A percentile compares a stretch with the other conserved stretches of the same genome.
These are phyloP conservation scores for Indicator indicator DNA, from an alignment of 2,113 vertebrate genomes.

Conservation along the genomic window DNA sequence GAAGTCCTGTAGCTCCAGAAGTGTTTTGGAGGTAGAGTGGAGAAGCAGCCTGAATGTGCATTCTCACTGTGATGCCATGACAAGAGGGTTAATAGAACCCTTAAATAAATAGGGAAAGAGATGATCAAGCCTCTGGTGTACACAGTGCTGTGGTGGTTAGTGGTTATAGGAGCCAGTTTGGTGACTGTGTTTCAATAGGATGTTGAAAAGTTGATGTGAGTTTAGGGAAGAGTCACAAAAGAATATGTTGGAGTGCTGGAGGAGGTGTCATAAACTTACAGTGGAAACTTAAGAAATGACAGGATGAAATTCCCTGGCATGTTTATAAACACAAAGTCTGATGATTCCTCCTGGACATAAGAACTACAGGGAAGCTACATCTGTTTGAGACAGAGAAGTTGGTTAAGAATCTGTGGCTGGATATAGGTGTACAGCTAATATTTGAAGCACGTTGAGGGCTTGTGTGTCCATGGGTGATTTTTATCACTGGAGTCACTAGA, in stretches of 20 bases:
- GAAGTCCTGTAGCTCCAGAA: background rate
- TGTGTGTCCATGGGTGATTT: background rate
- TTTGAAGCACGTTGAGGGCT: background rate
- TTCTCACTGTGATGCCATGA: background rate
- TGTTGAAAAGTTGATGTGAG: background rate
- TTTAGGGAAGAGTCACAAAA: background rate
- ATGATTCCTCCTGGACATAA: background rate
- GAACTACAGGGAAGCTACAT: background rate
- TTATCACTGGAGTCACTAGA: background rate
- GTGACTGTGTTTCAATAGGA: background rate
- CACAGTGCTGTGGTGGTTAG: background rate
- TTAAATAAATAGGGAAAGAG: background rate
- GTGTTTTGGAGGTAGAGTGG: background rate
- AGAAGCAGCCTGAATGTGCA: background rate
- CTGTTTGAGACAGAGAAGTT: background rate
- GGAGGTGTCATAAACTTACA: background rate
- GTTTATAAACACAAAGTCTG: accelerated
- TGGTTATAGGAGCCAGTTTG: background rate
- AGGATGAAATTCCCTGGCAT: background rate
- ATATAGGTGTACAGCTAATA: background rate
- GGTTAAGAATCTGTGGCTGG: background rate
- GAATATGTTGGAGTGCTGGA: background rate
- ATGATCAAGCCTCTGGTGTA: background rate
- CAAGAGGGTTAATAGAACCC: background rate
- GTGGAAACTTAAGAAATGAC: background rate